Percentiles rank a stretch among this genome's conserved stretches.
Evolutionary conservation across 2,888 invertebrate species (phyloP).

Genomic region (Chrysolina oricalcia): DNA sequence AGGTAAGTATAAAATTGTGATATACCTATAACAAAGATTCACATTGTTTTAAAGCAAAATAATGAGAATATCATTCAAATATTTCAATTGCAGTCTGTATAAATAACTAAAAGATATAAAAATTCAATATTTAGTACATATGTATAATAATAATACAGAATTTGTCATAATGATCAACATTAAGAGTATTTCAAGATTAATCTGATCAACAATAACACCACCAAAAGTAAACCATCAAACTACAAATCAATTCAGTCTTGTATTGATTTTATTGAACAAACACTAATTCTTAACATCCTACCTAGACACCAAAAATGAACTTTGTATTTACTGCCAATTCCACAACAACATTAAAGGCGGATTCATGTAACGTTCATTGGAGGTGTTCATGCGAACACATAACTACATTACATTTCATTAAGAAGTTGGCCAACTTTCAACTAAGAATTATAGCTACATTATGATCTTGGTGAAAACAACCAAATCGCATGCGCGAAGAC

Average conservation of each 20-base stretch:
- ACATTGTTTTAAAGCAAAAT: slow-evolving; percentile 23
- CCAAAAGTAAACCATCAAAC: neutral
- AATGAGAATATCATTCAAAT: slow-evolving; percentile 28
- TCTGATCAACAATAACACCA: neutral
- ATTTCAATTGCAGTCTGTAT: slow-evolving; percentile 43
- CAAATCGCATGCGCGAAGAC: too few relatives aligned
- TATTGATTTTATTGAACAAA: neutral
- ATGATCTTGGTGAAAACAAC: too few relatives aligned
- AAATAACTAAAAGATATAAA: slow-evolving; percentile 61
- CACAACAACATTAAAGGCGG: too few relatives aligned
- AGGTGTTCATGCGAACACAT: too few relatives aligned
- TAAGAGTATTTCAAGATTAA: neutral
- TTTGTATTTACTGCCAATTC: too few relatives aligned
- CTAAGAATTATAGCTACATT: too few relatives aligned
- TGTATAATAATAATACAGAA: slow-evolving; percentile 48
- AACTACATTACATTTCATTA: too few relatives aligned
- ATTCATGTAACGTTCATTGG: too few relatives aligned
- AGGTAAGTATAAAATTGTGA: slow-evolving; percentile 31
- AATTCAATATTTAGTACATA: slow-evolving; percentile 57
- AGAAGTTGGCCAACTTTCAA: too few relatives aligned
- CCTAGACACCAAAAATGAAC: too few relatives aligned
- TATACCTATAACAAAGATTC: slow-evolving; percentile 20
- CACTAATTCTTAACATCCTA: too few relatives aligned
- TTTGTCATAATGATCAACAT: slow-evolving; percentile 13
- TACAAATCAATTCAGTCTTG: neutral